A percentile compares a stretch with the other conserved stretches of the same genome.
Conservation (phyloP, 2,888 invertebrate species). For the Melanostoma scalare region DNA sequence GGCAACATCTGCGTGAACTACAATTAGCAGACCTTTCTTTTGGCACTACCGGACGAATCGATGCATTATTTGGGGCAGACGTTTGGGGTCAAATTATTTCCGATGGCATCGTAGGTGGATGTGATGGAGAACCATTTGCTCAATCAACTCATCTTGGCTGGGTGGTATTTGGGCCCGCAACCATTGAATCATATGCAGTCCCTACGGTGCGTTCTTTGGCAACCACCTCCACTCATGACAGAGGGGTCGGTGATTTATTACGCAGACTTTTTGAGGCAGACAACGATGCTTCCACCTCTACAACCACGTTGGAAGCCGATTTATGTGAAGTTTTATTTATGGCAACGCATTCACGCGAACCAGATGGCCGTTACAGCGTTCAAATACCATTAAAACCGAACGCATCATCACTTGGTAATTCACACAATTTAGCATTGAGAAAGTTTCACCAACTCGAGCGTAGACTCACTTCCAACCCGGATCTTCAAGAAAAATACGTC, state of each 20-base stretch:
- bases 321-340: slow-evolving; percentile 46
- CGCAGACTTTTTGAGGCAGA: slow-evolving; percentile 39
- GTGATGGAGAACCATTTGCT: slow-evolving; percentile 25
- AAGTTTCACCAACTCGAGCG: slow-evolving; percentile 32
- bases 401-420: slow-evolving; percentile 1
- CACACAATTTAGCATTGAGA: slow-evolving; percentile 25
- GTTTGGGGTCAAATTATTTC: slow-evolving; percentile 21
- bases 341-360: slow-evolving; percentile 39
- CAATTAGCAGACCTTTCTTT: slow-evolving; percentile 71
- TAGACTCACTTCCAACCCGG: slow-evolving; percentile 13
- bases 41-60: slow-evolving; percentile 66
- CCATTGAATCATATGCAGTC: slow-evolving; percentile 2
- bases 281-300: neutral
- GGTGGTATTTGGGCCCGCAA: slow-evolving; percentile 51
- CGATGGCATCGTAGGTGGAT: slow-evolving; percentile 29
- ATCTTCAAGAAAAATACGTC: slow-evolving; percentile 13
- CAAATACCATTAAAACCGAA: slow-evolving; percentile 21
- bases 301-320: slow-evolving; percentile 40
- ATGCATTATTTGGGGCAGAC: slow-evolving; percentile 49
- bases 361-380: slow-evolving; percentile 33
- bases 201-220: neutral
- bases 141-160: slow-evolving; percentile 45
- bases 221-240: neutral
- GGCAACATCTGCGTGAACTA: slow-evolving; percentile 63
- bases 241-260: slow-evolving; percentile 33